Conservation (phyloP, 1,140 invertebrate genomes). For the Diabrotica virgifera region DNA sequence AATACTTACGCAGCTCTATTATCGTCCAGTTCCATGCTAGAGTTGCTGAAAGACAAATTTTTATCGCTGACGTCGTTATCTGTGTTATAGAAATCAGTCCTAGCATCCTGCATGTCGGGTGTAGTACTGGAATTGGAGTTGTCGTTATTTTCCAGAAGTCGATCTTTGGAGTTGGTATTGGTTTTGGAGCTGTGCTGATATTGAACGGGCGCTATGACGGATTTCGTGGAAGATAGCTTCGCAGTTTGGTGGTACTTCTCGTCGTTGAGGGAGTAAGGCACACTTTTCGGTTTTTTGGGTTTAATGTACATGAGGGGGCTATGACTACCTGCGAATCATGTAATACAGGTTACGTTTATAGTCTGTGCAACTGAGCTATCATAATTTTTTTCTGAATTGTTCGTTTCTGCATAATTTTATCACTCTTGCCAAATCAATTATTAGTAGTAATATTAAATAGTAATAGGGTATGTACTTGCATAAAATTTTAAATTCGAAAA, state of each 20-base stretch:
- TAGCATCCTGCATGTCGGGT: constrained; percentile 48
- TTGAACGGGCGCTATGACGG: not conserved
- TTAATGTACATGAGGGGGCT: constrained; percentile 35
- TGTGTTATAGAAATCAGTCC: constrained; percentile 35
- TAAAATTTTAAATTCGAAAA: no score
- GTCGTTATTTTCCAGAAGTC: constrained; percentile 50
- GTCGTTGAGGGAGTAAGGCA: constrained; percentile 25
- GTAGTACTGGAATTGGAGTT: constrained; percentile 59
- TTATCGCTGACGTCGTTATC: constrained; percentile 43
- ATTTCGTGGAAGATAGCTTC: not conserved
- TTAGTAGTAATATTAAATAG: no score
- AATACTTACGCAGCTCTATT: not conserved
- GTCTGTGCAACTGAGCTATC: no score
- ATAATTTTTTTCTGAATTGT: no score
- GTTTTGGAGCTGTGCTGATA: not conserved
- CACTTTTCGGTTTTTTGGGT: constrained; percentile 32
- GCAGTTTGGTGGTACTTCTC: constrained; percentile 9
- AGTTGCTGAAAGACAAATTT: constrained; percentile 40
- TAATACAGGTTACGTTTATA: no score
- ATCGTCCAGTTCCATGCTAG: constrained; percentile 40
- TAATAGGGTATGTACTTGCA: no score
- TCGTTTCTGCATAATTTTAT: no score
- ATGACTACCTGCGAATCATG: constrained; percentile 29
- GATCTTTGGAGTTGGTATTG: constrained; percentile 25
- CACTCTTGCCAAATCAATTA: no score